phyloP scores from a whole-genome alignment of 2,797 vertebrate species.

The Euthynnus affinis region DNA sequence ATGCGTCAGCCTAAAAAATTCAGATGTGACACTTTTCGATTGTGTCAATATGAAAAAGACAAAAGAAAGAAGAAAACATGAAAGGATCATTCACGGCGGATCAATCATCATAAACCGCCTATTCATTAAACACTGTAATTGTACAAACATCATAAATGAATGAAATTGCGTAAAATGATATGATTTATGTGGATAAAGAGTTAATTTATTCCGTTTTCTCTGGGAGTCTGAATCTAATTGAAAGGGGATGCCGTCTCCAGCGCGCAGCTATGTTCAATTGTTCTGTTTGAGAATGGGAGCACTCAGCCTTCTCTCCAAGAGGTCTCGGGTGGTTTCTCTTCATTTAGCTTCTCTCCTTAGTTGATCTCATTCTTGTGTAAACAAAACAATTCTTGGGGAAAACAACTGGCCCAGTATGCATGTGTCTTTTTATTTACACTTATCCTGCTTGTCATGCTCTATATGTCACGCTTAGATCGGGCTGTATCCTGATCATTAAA shows the following conservation, averaged over 20 bases:
- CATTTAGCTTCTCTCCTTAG: constrained; percentile 65
- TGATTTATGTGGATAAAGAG: constrained; percentile 60
- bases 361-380: constrained; percentile 66
- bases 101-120: constrained; percentile 46
- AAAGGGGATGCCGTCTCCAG: constrained; percentile 58
- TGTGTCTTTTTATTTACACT: constrained; percentile 50
- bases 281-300: constrained; percentile 72
- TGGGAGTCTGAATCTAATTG: constrained; percentile 71
- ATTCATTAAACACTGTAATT: constrained; percentile 57
- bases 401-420: constrained; percentile 45
- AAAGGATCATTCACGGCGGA: constrained; percentile 6
- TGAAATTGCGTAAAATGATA: constrained; percentile 50
- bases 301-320: constrained; percentile 66
- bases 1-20: constrained; percentile 11
- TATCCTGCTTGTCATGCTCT: constrained; percentile 41
- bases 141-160: constrained; percentile 39
- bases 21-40: constrained; percentile 30
- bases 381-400: constrained; percentile 65
- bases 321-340: constrained; percentile 78
- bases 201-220: constrained; percentile 70
- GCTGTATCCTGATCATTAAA: constrained; percentile 45
- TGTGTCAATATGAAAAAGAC: constrained; percentile 33
- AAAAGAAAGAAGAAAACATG: constrained; percentile 14
- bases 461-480: constrained; percentile 28
- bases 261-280: constrained; percentile 69